phyloP scores from a whole-genome alignment of 2,113 vertebrate species.

The Eurystomus gularis region DNA sequence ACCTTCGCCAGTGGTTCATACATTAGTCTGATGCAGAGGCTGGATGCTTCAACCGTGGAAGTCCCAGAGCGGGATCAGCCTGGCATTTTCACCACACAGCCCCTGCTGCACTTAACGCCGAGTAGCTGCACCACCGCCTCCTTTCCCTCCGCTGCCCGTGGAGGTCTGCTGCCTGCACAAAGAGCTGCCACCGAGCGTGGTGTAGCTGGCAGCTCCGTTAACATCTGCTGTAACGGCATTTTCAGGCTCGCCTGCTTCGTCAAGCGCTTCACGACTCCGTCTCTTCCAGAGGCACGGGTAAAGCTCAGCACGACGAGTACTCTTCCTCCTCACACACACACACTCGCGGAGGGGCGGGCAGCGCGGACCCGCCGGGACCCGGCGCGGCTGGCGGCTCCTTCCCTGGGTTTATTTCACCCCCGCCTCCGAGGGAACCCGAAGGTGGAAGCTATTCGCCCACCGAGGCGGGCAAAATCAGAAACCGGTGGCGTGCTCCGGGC shows the following conservation, averaged over 20 bases:
- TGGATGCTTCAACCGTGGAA: not conserved
- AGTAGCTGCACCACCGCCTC: not conserved
- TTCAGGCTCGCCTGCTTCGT: not conserved
- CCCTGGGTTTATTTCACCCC: not conserved
- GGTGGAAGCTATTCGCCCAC: not conserved
- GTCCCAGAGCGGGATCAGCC: not conserved
- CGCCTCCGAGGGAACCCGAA: not conserved
- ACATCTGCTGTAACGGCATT: not conserved
- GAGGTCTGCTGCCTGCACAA: not conserved
- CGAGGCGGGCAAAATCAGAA: no score
- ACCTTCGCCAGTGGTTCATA: accelerated
- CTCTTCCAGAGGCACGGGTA: not conserved
- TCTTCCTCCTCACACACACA: not conserved
- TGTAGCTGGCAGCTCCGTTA: not conserved
- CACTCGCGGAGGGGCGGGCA: no score
- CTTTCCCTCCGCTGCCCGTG: not conserved
- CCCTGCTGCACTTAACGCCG: not conserved
- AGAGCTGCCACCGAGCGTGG: not conserved
- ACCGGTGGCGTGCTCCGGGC: not conserved
- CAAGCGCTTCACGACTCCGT: not conserved
- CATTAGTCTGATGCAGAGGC: not conserved
- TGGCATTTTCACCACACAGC: not conserved
- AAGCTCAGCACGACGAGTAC: not conserved
- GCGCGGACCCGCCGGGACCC: no score
- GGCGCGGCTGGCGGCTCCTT: no score